A percentile compares a stretch with the other conserved stretches of the same genome.
Conservation (phyloP, 2,888 invertebrate species). For the Perdita meconis region DNA sequence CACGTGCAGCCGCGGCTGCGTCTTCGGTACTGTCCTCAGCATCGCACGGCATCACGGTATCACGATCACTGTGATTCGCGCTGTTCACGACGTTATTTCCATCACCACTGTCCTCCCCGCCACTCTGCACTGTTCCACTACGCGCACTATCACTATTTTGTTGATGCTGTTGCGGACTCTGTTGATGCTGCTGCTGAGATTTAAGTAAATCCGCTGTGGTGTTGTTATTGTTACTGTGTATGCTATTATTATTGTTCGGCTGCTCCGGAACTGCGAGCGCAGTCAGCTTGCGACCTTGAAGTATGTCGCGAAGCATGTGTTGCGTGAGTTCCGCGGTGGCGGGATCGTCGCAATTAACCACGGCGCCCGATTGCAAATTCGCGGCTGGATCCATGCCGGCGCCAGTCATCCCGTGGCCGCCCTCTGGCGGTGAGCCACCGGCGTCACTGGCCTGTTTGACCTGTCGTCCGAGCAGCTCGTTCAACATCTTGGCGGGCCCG, state of each 20-base stretch:
- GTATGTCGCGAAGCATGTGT: conserved; percentile 95
- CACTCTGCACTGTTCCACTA: conserved; percentile 83
- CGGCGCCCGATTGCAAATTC: conserved; percentile 84
- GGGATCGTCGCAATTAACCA: conserved; percentile 86
- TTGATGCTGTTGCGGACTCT: conserved; percentile 81
- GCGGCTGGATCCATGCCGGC: conserved; percentile 83
- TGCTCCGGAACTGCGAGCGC: conserved; percentile 90
- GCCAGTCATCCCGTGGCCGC: conserved; percentile 85
- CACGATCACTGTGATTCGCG: conserved; percentile 81
- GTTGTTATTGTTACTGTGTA: conserved; percentile 85
- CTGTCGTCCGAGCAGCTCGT: conserved; percentile 94
- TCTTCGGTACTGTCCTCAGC: conserved; percentile 84
- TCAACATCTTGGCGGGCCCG: conserved; percentile 95
- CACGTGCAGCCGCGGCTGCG: conserved; percentile 84
- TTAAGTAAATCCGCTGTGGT: conserved; percentile 85
- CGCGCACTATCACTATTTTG: conserved; percentile 83
- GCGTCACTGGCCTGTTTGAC: conserved; percentile 89
- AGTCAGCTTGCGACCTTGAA: conserved; percentile 94
- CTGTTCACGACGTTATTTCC: conserved; percentile 79
- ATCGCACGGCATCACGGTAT: conserved; percentile 82
- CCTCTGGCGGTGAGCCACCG: conserved; percentile 85
- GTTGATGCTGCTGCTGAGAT: conserved; percentile 84
- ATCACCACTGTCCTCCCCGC: conserved; percentile 82
- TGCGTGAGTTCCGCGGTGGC: conserved; percentile 88
- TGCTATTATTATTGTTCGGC: conserved; percentile 85